Conservation (phyloP, 2,888 invertebrate species). For the Ophion slaviceki region DNA sequence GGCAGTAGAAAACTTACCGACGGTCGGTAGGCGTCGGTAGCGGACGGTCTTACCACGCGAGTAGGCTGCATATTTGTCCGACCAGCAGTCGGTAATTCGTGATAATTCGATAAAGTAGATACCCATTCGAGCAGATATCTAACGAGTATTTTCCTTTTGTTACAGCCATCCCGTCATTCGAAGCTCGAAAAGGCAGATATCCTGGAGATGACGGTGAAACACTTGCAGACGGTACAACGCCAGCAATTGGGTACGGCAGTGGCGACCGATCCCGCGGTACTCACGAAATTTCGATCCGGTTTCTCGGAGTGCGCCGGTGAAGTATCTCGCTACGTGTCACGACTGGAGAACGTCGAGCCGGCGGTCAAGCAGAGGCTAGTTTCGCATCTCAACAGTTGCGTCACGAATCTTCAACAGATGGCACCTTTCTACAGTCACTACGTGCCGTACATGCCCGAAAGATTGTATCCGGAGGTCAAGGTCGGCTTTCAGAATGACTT, state of each 20-base stretch:
- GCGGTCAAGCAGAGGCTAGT: slow-evolving; percentile 87
- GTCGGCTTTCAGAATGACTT: slow-evolving; percentile 81
- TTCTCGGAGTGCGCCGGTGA: slow-evolving; percentile 95
- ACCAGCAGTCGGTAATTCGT: neutral
- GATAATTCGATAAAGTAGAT: slow-evolving; percentile 7
- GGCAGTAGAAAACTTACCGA: neutral
- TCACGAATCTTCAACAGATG: slow-evolving; percentile 86
- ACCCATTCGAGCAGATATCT: neutral
- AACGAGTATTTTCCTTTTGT: slow-evolving; percentile 73
- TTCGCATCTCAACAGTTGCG: slow-evolving; percentile 87
- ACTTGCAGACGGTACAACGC: slow-evolving; percentile 94
- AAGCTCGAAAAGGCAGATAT: slow-evolving; percentile 98
- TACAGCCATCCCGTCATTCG: slow-evolving; percentile 95
- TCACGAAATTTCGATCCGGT: slow-evolving; percentile 93
- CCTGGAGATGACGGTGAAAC: slow-evolving; percentile 96
- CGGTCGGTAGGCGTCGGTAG: neutral
- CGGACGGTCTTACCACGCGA: neutral
- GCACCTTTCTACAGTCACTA: slow-evolving; percentile 83
- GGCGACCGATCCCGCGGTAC: slow-evolving; percentile 92
- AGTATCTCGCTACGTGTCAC: slow-evolving; percentile 89
- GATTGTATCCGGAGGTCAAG: slow-evolving; percentile 82
- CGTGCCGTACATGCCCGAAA: slow-evolving; percentile 82
- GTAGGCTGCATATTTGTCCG: neutral
- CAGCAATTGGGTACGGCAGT: slow-evolving; percentile 93
- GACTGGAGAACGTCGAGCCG: slow-evolving; percentile 87